Base-by-base conservation (phyloP, 1,140 invertebrate species). In the Musca vetustissima region DNA sequence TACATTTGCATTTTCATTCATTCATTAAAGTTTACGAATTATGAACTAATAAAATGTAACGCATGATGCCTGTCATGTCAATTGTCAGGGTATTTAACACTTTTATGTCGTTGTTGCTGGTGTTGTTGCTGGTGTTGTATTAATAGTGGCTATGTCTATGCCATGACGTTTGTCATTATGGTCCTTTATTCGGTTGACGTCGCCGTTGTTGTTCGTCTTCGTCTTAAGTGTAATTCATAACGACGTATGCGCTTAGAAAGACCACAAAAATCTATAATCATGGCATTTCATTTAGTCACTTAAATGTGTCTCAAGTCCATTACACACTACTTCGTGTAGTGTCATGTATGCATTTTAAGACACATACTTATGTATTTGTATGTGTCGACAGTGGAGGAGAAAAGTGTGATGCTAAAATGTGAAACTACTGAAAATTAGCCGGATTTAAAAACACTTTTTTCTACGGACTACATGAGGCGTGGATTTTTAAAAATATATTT, bases 1-100 rank as follows among this genome's bases (percentile, higher is more conserved):
- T 28, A 66, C 64, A 47, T 47, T 28, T 14, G n/a, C 57, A 61
- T 36, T 32, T 65, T 21, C 25, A 66, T 49, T 15, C 19, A 22
- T 67, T 28, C 24, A 24, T 67, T 67, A 55, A 43, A 32, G 32
- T 47, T 25, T 52, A 53, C 66, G 61, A 69, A 57, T 53, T 69
- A 65, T 69, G 52, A 64, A 69, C 68, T 69, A 69, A 69, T 69
- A 66, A 69, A 69, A 69, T 69, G 68, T 64, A 69, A 69, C 32
- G 36, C 64, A 61, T 61, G 57, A 52, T 59, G 68, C 68, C 68
- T 69, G 68, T 69, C 68, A 69, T 69, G 68, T 69, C 68, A 69
- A 61, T 69, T 69, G 68, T 69, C 68, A 48, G 65, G 13, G 53
- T 36, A 64, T 43, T 59, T 64, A 64, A 64, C 61, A 69, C 59